These are phyloP conservation scores for Danio kyathit DNA, from an alignment of 2,797 vertebrate genomes.

Conservation along the genomic window DNA sequence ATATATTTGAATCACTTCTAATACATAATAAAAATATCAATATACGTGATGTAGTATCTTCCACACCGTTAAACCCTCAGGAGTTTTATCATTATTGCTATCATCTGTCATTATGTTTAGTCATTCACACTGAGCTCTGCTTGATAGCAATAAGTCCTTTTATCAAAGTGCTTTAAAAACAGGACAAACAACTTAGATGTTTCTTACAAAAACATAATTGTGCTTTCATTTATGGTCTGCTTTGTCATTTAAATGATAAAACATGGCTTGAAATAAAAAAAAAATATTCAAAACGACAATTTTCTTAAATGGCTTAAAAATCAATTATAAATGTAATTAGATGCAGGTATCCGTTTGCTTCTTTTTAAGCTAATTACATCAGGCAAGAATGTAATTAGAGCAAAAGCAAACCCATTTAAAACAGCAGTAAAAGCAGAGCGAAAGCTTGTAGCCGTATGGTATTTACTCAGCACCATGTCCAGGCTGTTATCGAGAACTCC, in stretches of 20 bases:
- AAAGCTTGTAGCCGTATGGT: constrained; percentile 36
- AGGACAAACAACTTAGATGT: not conserved
- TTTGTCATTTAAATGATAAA: constrained; percentile 32
- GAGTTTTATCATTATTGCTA: constrained; percentile 26
- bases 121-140: constrained; percentile 19
- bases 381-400: constrained; percentile 42
- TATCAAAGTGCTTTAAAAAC: not conserved
- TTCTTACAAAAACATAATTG: constrained; percentile 7
- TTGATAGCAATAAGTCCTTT: constrained; percentile 35
- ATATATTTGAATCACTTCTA: constrained; percentile 31
- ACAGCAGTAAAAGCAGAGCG: constrained; percentile 39
- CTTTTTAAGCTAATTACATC: constrained; percentile 49
- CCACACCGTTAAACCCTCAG: not conserved
- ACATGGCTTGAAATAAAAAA: constrained; percentile 37
- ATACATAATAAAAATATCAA: constrained; percentile 23
- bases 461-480: constrained; percentile 20
- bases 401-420: constrained; percentile 47
- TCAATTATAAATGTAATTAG: constrained; percentile 42
- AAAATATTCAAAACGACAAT: constrained; percentile 47
- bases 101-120: constrained; percentile 22
- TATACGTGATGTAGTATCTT: constrained; percentile 28
- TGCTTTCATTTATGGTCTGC: constrained; percentile 17
- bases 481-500: constrained; percentile 21
- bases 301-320: constrained; percentile 48
- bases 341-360: constrained; percentile 41